Conservation (phyloP, 2,888 invertebrate species). For the Polietes domitor region DNA sequence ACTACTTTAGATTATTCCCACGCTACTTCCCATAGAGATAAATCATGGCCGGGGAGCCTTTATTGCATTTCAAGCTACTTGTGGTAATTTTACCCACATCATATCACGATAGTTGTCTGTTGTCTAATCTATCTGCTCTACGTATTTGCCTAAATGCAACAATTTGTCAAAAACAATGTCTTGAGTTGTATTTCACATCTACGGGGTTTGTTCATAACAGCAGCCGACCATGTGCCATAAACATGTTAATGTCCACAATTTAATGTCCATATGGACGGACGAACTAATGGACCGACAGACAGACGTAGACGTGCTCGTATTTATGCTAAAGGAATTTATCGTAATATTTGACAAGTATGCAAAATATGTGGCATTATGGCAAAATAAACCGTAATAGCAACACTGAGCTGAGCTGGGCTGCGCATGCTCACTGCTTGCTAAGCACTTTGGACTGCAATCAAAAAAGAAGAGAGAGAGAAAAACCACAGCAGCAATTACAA, state of each 20-base stretch:
- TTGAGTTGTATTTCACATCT: constrained; percentile 36
- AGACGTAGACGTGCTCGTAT: constrained; percentile 19
- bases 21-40: background rate
- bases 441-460: background rate
- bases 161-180: constrained; percentile 49
- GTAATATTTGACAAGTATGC: constrained; percentile 60
- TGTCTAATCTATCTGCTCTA: constrained; percentile 3
- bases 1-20: background rate
- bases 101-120: background rate
- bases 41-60: background rate
- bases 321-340: constrained; percentile 52
- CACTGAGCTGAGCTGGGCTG: background rate
- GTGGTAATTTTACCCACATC: constrained; percentile 15
- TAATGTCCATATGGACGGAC: background rate
- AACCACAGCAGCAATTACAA: background rate
- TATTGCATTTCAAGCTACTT: background rate
- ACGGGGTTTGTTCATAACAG: constrained; percentile 1
- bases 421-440: background rate
- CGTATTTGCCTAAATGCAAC: constrained; percentile 31
- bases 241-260: constrained; percentile 45
- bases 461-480: background rate
- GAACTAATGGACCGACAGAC: background rate
- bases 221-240: constrained; percentile 25
- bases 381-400: constrained; percentile 18
- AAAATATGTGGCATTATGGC: constrained; percentile 45